Evolutionary conservation across 2,113 vertebrate genomes (phyloP), one percentile per base, ranked within the genome.

Genomic region (Myiagra hebetior): DNA sequence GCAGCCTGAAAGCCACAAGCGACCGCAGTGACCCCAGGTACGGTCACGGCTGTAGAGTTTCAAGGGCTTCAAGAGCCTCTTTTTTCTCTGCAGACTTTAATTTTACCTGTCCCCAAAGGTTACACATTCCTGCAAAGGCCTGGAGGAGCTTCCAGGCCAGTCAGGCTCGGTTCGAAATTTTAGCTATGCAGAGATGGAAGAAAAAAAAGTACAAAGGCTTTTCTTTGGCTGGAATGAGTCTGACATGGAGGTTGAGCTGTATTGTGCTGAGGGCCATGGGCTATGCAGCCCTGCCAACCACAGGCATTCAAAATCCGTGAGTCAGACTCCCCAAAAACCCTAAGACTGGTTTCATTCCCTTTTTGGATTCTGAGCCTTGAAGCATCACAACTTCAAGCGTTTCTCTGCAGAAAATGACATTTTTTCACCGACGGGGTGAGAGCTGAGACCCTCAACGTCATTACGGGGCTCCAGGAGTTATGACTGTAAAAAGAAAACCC

Each of bases 311-410:
- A 44, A 86, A 78, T 27, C 49, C n/a, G 5, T 94, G 92, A 96
- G 79, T 96, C 95, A 97, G 93, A 91, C 83, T 91, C 95, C 93
- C 95, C 92, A 35, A 92, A 92, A 93, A 64, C 62, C 83, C 80
- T 33, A 84, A 94, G 83, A 93, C 42, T 86, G 60, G 55, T 95
- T 96, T 93, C 49, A 8, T 92, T 94, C 92, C 85, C 52, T 91
- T 93, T 77, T 72, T 96, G 85, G 64, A 59, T 86, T 72, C 44
- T 26, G 56, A 92, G 82, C 85, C 83, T 86, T 64, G 74, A 60
- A 94, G 77, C 76, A 56, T 30, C 72, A 49, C 22, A n/a, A 10
- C 72, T 95, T 88, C 74, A 67, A 88, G 83, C 11, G 0, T 78
- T 91, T 94, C 75, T 88, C 76, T 84, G 77, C 55, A 37, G 26